Evolutionary conservation across 2,888 invertebrate species (phyloP).

Genomic region (Acanthococcus lagerstroemiae): DNA sequence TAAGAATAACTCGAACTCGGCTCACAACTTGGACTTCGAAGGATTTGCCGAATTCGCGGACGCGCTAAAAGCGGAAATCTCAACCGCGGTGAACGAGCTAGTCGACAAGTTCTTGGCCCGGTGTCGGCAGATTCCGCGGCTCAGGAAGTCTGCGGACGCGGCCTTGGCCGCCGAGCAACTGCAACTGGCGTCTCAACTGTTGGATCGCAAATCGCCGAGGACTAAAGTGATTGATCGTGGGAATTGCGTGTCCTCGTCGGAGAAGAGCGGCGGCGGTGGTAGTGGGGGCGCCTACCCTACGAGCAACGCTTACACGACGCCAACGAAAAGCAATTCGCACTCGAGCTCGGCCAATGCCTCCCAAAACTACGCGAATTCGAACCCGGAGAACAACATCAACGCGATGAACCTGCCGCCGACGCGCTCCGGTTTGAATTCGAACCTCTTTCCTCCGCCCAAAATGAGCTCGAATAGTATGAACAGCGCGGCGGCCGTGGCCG

Average conservation of each 20-base stretch:
- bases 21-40: conserved; percentile 58
- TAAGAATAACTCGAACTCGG: conserved; percentile 49
- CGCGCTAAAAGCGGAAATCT: conserved; percentile 80
- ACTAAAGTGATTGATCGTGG: conserved; percentile 61
- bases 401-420: conserved; percentile 54
- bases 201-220: conserved; percentile 71
- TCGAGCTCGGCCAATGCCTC: not conserved
- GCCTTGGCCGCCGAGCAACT: conserved; percentile 67
- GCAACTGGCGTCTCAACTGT: conserved; percentile 18
- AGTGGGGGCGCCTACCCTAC: conserved; percentile 3
- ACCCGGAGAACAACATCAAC: conserved; percentile 48
- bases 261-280: conserved; percentile 11
- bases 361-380: conserved; percentile 30
- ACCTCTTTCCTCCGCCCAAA: conserved; percentile 74
- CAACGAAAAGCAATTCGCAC: not conserved
- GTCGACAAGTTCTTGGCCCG: conserved; percentile 82
- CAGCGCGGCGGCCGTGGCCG: conserved; percentile 43
- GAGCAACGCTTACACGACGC: not conserved
- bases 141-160: conserved; percentile 65
- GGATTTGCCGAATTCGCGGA: conserved; percentile 88
- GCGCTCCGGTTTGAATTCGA: conserved; percentile 48
- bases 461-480: conserved; percentile 51
- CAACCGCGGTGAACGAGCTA: conserved; percentile 67
- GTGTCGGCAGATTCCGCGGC: conserved; percentile 66
- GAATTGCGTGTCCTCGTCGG: conserved; percentile 42